These are phyloP conservation scores for Tetraneura akinire DNA, from an alignment of 1,140 invertebrate species.

Conservation along the genomic window DNA sequence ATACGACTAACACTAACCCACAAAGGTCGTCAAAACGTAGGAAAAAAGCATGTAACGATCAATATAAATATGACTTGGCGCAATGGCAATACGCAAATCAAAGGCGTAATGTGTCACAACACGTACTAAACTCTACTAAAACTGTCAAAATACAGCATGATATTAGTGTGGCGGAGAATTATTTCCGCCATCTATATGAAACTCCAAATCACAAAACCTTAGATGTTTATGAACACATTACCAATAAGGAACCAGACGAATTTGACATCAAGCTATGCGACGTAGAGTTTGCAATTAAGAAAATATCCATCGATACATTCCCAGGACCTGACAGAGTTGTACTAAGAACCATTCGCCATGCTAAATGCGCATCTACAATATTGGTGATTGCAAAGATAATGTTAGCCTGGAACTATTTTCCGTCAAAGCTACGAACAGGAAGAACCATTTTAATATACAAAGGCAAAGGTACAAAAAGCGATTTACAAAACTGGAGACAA, in stretches of 20 bases:
- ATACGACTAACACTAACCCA: neutral
- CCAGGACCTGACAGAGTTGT: neutral
- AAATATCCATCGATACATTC: conserved; percentile 10
- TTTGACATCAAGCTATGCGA: neutral
- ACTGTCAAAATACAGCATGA: neutral
- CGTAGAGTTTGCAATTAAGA: neutral
- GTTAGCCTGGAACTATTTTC: neutral
- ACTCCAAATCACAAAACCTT: neutral
- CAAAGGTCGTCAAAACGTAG: neutral
- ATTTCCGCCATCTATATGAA: neutral
- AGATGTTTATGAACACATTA: neutral
- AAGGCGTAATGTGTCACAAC: no score
- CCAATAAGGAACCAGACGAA: neutral
- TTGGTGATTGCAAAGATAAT: neutral
- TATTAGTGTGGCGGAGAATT: neutral
- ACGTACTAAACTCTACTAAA: neutral
- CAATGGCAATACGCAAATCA: conserved; percentile 15
- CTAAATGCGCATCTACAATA: neutral
- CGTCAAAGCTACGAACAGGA: neutral
- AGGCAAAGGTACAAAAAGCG: neutral
- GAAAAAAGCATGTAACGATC: neutral
- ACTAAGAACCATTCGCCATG: neutral
- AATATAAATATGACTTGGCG: conserved; percentile 1
- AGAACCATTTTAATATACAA: neutral
- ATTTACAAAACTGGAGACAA: neutral